Percentiles rank a stretch among this genome's conserved stretches.
These are phyloP conservation scores for Synanthedon tipuliformis DNA, from an alignment of 2,888 invertebrate species.

Conservation along the genomic window DNA sequence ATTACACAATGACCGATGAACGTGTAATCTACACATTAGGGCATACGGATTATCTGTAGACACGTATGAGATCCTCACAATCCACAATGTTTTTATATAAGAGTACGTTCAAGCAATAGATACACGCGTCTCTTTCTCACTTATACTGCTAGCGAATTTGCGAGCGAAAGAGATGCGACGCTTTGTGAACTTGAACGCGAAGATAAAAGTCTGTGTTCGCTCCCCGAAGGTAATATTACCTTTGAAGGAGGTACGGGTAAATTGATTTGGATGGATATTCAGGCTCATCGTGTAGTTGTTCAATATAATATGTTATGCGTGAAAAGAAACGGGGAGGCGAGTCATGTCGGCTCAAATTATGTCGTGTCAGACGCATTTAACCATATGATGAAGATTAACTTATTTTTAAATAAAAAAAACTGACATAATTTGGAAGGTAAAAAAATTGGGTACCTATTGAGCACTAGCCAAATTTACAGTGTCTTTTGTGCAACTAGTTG, in stretches of 20 bases:
- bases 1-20: conserved; percentile 26
- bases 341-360: conserved; percentile 18
- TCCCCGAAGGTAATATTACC: conserved; percentile 23
- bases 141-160: neutral
- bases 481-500: no score
- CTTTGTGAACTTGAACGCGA: conserved; percentile 12
- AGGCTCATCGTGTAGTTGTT: conserved; percentile 21
- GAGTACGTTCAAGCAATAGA: conserved; percentile 1
- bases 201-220: conserved; percentile 14
- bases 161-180: conserved; percentile 1
- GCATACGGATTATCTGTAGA: conserved; percentile 9
- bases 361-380: conserved; percentile 9
- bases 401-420: no score
- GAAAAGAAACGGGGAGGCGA: conserved; percentile 13
- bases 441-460: no score
- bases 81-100: conserved; percentile 1
- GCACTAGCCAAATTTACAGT: no score
- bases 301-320: conserved; percentile 25
- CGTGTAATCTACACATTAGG: conserved; percentile 18
- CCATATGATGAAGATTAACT: no score
- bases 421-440: no score
- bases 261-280: conserved; percentile 36
- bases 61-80: conserved; percentile 1
- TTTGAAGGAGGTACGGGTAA: conserved; percentile 29
- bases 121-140: neutral